Evolutionary conservation across 1,140 invertebrate species (phyloP), one percentile per base, ranked within the genome.

Genomic region (Lepidurus apus): DNA sequence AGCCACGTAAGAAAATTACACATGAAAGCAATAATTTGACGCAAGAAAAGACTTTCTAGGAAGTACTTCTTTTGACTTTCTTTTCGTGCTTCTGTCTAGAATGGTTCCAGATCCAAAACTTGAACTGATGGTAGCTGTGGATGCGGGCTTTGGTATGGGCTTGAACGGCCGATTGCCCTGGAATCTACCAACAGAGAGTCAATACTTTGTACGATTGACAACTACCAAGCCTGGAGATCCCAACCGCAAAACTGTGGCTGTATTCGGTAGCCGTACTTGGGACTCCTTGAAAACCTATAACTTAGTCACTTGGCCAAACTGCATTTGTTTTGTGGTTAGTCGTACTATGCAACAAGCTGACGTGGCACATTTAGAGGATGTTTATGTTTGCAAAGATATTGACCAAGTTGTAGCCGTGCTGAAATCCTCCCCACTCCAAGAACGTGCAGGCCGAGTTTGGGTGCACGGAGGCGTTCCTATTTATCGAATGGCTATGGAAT

Each of bases 201-300:
- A 76, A 5, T 80, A 80, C 26, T 80, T 78, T 42, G n/a, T 24
- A 17, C 45, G 79, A 10, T 34, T 80, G 47, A 77, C 45, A 43
- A 77, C 43, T n/a, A 74, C 26, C 11, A 9, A 26, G 47, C 53
- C 53, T 7, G 34, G 42, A 42, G 79, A 77, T 26, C 42, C 76
- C 7, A 34, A 78, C 21, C 77, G 74, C 21, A 53, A 43, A 21
- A 76, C 77, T 34, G 79, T 77, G 43, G 47, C 79, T 43, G 77
- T 80, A 9, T 80, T 80, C 44, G 79, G 77, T 17, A 42, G 43
- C 44, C 77, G 74, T 24, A 80, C 79, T 7, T 80, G 79, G 79
- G 43, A 80, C 10, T 74, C 47, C 73, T 73, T 80, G n/a, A 73
- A 65, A n/a, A 53, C 24, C 11, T 21, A 65, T n/a, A 77, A 53